phyloP scores from a whole-genome alignment of 2,113 vertebrate species.

The Thalassarche chlororhynchos region DNA sequence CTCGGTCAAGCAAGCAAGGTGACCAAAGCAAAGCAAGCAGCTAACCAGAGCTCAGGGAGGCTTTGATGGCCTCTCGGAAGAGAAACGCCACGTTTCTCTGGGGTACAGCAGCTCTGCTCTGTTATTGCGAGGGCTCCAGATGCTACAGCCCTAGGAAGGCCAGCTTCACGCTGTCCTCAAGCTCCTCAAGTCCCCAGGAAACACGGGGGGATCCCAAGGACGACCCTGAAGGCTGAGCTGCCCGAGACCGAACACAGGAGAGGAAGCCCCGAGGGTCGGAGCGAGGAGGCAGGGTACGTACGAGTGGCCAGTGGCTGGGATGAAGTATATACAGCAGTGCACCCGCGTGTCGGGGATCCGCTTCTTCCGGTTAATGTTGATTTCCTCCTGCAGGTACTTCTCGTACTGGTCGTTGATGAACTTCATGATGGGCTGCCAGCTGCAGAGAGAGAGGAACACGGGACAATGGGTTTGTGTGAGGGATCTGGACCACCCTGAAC shows the following conservation, averaged over 20 bases:
- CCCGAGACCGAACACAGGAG: accelerated
- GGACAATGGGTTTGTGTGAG: background rate
- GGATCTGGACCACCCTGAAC: background rate
- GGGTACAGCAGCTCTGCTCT: background rate
- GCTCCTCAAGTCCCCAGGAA: background rate
- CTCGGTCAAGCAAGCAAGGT: background rate
- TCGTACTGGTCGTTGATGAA: constrained; percentile 98
- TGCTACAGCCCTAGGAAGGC: background rate
- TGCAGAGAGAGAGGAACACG: background rate
- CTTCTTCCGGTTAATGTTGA: constrained; percentile 95
- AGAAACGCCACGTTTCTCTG: background rate
- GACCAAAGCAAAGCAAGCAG: background rate
- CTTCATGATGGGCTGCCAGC: constrained; percentile 99
- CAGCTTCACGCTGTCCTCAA: background rate
- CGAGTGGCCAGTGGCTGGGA: constrained; percentile 96
- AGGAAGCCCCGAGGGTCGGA: background rate
- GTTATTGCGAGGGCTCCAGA: background rate
- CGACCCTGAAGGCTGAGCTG: background rate
- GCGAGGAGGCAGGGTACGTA: constrained; percentile 54
- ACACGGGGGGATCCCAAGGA: accelerated
- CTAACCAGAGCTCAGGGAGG: background rate
- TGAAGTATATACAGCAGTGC: constrained; percentile 99
- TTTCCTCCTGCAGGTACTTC: constrained; percentile 95
- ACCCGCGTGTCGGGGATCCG: constrained; percentile 94
- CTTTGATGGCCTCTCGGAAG: background rate